Base-by-base conservation (phyloP, 2,113 vertebrate species). In the Erpornis zantholeuca region DNA sequence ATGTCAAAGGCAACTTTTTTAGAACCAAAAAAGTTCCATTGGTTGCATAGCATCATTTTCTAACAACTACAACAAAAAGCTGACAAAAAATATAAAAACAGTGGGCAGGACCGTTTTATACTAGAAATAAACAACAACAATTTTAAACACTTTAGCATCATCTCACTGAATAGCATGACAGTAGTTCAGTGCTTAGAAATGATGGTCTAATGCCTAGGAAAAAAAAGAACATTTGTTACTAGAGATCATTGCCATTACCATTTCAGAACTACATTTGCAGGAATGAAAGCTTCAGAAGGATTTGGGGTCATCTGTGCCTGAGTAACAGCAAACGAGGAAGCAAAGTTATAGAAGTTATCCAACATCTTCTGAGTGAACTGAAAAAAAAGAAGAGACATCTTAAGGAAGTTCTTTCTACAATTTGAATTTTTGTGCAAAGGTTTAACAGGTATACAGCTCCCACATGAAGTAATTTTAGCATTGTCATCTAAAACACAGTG, bases 361-460 rank as follows among this genome's bases (percentile, higher is more conserved):
- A 99, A 84, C 99, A 99, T 99, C 98, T 99, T 99, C 97, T 99
- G 99, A 25, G 99, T 99, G 97, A 99, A 99, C 99, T 99, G 96
- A 25, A 96, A 98, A 96, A 61, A 91, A 79, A 35, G 5, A 3
- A 49, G 10, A 82, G 23, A 44, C 4, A 57, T 35, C 83, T 53
- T 25, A 78, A 78, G 3, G n/a, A 66, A 81, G 53, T 35, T 86
- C 1, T 44, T 76, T n/a, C 68, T 53, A 53, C 15, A 40, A 0
- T 68, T 47, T 49, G 9, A 49, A 40, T 33, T 86, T 52, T 24
- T 40, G 7, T 66, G n/a, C 4, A 2, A 3, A 68, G 42, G 21
- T 44, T 83, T 38, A 71, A 44, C 15, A 84, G 66, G 81, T 15
- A 36, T 0, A 28, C 10, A 86, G 21, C 15, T 86, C n/a, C 44